A percentile compares a stretch with the other conserved stretches of the same genome.
phyloP scores from a whole-genome alignment of 2,113 vertebrate species.

The Sceloporus undulatus region DNA sequence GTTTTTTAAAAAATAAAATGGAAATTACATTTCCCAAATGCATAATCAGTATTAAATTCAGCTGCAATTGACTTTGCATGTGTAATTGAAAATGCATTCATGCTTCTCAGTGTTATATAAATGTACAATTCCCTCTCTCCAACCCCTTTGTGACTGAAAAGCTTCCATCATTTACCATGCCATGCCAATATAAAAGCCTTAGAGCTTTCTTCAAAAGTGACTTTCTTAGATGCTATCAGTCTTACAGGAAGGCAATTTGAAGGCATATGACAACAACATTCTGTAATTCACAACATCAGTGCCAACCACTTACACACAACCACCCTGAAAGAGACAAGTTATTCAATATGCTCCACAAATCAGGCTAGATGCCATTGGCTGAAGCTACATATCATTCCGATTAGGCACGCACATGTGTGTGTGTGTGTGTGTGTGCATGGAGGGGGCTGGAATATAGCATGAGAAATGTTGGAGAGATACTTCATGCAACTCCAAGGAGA shows the following conservation, averaged over 20 bases:
- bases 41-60: conserved; percentile 43
- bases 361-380: conserved; percentile 34
- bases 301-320: conserved; percentile 44
- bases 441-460: not conserved
- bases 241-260: not conserved
- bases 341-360: conserved; percentile 32
- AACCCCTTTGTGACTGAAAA: conserved; percentile 12
- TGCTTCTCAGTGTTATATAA: conserved; percentile 13
- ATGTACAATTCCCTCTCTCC: not conserved
- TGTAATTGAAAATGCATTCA: conserved; percentile 33
- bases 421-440: no score
- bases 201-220: not conserved
- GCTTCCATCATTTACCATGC: conserved; percentile 71
- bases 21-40: conserved; percentile 31
- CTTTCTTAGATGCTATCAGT: conserved; percentile 47
- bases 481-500: not conserved
- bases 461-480: not conserved
- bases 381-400: conserved; percentile 8
- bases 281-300: conserved; percentile 41
- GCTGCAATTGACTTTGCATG: conserved; percentile 26
- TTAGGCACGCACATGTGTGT: not conserved
- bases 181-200: conserved; percentile 46
- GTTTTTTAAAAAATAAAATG: conserved; percentile 40
- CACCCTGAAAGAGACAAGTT: conserved; percentile 36
- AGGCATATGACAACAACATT: not conserved